Evolutionary conservation across 2,113 vertebrate genomes (phyloP).

Genomic region (Toxotes chatareus): DNA sequence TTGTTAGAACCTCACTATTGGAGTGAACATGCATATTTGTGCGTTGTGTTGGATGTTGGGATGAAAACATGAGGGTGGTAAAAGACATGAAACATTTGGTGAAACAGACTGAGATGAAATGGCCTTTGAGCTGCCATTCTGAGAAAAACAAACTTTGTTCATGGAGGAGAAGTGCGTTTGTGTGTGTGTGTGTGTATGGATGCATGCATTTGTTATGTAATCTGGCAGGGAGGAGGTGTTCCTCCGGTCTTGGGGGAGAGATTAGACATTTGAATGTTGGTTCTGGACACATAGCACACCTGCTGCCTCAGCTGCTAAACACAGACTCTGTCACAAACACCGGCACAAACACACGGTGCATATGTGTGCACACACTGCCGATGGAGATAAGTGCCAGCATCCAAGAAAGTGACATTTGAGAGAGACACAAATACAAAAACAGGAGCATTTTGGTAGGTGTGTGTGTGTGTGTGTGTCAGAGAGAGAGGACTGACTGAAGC

Average conservation of each 20-base stretch:
- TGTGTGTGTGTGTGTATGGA: neutral
- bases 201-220: slow-evolving; percentile 39
- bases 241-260: slow-evolving; percentile 23
- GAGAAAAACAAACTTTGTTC: slow-evolving; percentile 17
- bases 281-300: slow-evolving; percentile 38
- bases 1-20: neutral
- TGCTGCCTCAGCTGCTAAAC: slow-evolving; percentile 35
- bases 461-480: neutral
- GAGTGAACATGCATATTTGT: neutral
- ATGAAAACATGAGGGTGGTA: slow-evolving; percentile 8
- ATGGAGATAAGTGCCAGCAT: slow-evolving; percentile 11
- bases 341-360: neutral
- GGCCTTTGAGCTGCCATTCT: slow-evolving; percentile 39
- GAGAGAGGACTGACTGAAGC: slow-evolving; percentile 10
- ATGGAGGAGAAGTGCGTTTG: neutral
- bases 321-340: neutral
- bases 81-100: slow-evolving; percentile 39
- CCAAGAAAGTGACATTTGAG: slow-evolving; percentile 8
- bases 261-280: slow-evolving; percentile 46
- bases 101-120: slow-evolving; percentile 34
- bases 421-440: slow-evolving; percentile 23
- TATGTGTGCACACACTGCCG: neutral
- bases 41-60: neutral
- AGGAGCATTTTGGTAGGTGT: neutral
- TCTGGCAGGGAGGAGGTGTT: slow-evolving; percentile 30